Evolutionary conservation across 2,113 vertebrate species (phyloP).

Genomic region (Protomyctophum bolini): DNA sequence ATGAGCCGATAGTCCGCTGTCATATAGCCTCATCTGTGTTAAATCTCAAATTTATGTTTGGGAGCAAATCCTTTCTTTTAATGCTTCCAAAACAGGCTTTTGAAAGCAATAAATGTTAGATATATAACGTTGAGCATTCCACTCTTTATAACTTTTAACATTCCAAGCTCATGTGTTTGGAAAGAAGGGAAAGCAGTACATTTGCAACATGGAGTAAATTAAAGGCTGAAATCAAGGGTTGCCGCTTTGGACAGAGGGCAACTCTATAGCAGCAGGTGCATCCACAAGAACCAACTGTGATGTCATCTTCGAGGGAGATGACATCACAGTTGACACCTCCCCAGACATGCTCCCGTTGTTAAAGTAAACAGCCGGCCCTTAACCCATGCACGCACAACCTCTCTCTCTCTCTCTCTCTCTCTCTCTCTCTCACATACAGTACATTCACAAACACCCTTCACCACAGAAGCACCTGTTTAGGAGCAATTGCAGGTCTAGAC

Average conservation of each 20-base stretch:
- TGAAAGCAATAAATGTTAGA: not conserved
- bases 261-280: not conserved
- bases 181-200: too few species aligned
- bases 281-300: conserved; percentile 7
- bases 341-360: conserved; percentile 17
- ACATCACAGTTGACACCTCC: too few species aligned
- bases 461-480: conserved; percentile 55
- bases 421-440: not conserved
- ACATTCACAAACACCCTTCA: not conserved
- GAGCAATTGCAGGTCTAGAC: conserved; percentile 48
- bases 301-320: conserved; percentile 21
- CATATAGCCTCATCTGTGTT: conserved; percentile 6
- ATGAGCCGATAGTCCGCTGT: conserved; percentile 15
- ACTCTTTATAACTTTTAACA: too few species aligned
- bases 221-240: too few species aligned
- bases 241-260: too few species aligned
- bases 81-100: not conserved
- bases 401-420: too few species aligned
- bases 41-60: conserved; percentile 3
- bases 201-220: too few species aligned
- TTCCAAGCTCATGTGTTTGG: too few species aligned
- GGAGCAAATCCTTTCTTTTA: not conserved
- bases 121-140: not conserved
- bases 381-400: not conserved
- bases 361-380: conserved; percentile 33